Conservation (phyloP, 2,888 invertebrate species). For the Pandemis heparana region DNA sequence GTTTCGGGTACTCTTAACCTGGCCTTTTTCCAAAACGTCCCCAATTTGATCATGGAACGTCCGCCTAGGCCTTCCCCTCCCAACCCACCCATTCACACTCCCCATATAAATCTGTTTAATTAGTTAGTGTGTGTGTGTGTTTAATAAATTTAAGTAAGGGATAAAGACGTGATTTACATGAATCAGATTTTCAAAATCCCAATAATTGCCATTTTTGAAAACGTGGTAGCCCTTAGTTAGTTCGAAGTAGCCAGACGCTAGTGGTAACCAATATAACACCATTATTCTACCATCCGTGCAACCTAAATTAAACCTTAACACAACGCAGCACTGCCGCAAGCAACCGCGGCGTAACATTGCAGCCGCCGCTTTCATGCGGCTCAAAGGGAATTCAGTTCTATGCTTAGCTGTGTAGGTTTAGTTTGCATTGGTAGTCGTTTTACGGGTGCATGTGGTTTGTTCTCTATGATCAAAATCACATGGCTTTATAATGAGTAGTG, state of each 20-base stretch:
- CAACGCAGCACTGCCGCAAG: conserved; percentile 12
- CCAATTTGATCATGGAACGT: too few species aligned
- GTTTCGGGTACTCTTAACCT: too few species aligned
- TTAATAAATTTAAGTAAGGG: too few species aligned
- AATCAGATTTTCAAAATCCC: background rate
- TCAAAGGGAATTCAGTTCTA: conserved; percentile 31
- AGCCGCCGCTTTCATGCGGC: conserved; percentile 25
- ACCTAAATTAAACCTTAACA: conserved; percentile 48
- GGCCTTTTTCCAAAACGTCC: too few species aligned
- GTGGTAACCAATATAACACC: background rate
- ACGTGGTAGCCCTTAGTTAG: background rate
- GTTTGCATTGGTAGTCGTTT: conserved; percentile 10
- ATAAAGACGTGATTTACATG: too few species aligned
- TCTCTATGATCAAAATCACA: conserved; percentile 29
- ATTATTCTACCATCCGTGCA: conserved; percentile 23
- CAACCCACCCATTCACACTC: too few species aligned
- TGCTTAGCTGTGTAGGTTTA: background rate
- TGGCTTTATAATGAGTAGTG: conserved; percentile 28
- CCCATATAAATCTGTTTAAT: too few species aligned
- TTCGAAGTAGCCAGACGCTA: background rate
- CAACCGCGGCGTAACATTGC: conserved; percentile 11
- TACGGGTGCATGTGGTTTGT: conserved; percentile 4
- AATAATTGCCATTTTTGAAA: background rate
- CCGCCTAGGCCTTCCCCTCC: too few species aligned
- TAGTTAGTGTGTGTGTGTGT: too few species aligned